These are phyloP conservation scores for Papilio xuthus DNA, from an alignment of 1,140 invertebrate species.

Conservation along the genomic window DNA sequence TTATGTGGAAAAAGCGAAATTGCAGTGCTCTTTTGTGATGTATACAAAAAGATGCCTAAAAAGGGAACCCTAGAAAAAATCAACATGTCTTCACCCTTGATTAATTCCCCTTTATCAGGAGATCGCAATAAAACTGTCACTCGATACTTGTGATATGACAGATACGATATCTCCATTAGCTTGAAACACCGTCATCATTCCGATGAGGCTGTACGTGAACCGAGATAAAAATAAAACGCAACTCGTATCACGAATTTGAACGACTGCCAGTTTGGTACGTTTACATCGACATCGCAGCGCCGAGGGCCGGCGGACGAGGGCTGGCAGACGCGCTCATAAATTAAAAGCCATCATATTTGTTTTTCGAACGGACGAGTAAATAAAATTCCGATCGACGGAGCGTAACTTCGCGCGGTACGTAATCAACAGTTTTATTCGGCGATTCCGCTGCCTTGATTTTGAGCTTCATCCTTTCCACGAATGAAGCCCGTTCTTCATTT, in stretches of 20 bases:
- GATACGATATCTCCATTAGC: constrained; percentile 76
- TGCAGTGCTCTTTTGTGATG: neutral
- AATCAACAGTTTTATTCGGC: constrained; percentile 78
- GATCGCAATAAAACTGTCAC: constrained; percentile 77
- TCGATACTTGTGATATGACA: constrained; percentile 71
- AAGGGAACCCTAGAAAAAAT: constrained; percentile 32
- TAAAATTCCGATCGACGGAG: constrained; percentile 77
- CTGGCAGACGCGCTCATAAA: constrained; percentile 69
- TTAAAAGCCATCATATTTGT: constrained; percentile 79
- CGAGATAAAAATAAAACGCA: constrained; percentile 66
- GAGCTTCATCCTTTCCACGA: constrained; percentile 58
- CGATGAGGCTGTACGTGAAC: constrained; percentile 48
- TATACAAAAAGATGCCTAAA: neutral
- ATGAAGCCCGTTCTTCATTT: constrained; percentile 68
- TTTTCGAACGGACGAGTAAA: constrained; percentile 74
- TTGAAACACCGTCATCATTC: constrained; percentile 63
- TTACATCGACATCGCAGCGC: constrained; percentile 49
- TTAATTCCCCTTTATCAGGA: constrained; percentile 58
- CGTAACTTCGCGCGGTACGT: constrained; percentile 73
- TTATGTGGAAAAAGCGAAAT: neutral
- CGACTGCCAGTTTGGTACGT: constrained; percentile 49
- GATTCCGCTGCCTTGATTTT: constrained; percentile 74
- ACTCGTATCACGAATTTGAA: constrained; percentile 64
- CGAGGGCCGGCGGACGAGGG: constrained; percentile 54
- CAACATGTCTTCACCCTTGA: constrained; percentile 46